phyloP scores from a whole-genome alignment of 2,888 invertebrate species.

The Caenorhabditis macrosperma region DNA sequence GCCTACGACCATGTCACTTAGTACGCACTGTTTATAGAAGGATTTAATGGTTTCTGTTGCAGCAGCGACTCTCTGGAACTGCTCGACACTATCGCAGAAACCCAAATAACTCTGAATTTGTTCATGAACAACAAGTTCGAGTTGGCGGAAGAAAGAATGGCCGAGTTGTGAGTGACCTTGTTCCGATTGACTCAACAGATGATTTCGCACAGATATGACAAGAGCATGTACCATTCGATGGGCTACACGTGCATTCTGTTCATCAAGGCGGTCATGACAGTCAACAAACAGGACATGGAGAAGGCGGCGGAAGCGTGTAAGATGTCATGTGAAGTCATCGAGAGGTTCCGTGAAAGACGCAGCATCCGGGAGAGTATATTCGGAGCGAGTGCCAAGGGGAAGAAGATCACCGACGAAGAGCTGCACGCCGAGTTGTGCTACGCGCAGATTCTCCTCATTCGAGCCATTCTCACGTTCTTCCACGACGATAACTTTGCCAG shows the following conservation, averaged over 20 bases:
- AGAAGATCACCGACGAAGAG: slow-evolving; percentile 69
- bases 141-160: slow-evolving; percentile 88
- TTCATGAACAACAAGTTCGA: slow-evolving; percentile 94
- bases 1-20: slow-evolving; percentile 71
- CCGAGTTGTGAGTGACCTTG: slow-evolving; percentile 85
- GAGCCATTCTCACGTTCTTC: slow-evolving; percentile 92
- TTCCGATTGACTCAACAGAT: too few species aligned
- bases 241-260: slow-evolving; percentile 92
- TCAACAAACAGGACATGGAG: slow-evolving; percentile 85
- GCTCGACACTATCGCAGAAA: slow-evolving; percentile 86
- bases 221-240: slow-evolving; percentile 93
- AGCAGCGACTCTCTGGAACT: slow-evolving; percentile 81
- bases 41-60: too few species aligned
- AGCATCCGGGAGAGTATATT: slow-evolving; percentile 71
- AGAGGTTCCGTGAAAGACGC: slow-evolving; percentile 68
- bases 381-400: slow-evolving; percentile 64
- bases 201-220: slow-evolving; percentile 86
- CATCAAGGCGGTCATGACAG: slow-evolving; percentile 93
- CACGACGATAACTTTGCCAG: slow-evolving; percentile 95
- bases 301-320: slow-evolving; percentile 70
- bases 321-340: slow-evolving; percentile 69
- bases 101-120: slow-evolving; percentile 88
- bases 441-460: slow-evolving; percentile 91
- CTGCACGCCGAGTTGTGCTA: slow-evolving; percentile 93
- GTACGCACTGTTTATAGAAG: slow-evolving; percentile 65